phyloP scores from a whole-genome alignment of 2,797 vertebrate species.

The Falco berigora region DNA sequence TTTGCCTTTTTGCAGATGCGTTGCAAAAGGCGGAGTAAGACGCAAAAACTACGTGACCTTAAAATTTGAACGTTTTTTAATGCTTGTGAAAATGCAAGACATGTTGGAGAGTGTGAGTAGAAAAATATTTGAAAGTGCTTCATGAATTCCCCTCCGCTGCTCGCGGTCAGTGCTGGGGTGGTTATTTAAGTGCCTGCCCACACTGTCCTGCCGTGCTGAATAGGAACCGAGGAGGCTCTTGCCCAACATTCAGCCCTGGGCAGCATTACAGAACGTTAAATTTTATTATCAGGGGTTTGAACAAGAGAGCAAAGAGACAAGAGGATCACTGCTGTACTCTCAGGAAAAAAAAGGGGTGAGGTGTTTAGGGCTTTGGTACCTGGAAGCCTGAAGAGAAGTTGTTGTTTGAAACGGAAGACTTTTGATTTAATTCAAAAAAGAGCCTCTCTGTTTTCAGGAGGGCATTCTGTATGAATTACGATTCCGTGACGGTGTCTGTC shows the following conservation, averaged over 20 bases:
- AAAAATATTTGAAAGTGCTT: not conserved
- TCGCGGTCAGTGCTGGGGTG: no score
- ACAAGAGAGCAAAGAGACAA: not conserved
- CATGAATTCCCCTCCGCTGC: no score
- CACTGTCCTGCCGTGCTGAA: not conserved
- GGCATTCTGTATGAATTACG: fast-evolving
- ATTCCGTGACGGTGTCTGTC: no score
- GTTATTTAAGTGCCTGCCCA: not conserved
- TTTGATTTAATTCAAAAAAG: not conserved
- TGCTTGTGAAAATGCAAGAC: not conserved
- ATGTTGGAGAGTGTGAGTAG: not conserved
- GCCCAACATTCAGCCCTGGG: not conserved
- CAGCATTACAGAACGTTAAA: not conserved
- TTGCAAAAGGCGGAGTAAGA: not conserved
- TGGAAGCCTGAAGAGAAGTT: not conserved
- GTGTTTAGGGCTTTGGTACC: not conserved
- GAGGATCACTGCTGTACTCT: not conserved
- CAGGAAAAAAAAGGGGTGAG: no score
- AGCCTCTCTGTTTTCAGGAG: not conserved
- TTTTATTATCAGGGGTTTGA: not conserved
- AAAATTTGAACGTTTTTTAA: not conserved
- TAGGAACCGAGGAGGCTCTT: not conserved
- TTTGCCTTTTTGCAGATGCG: not conserved
- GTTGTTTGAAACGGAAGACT: not conserved
- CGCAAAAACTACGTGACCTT: not conserved